Evolutionary conservation across 1,140 invertebrate genomes (phyloP), one percentile per base, ranked within the genome.

Genomic region (Dendroctonus ponderosae): DNA sequence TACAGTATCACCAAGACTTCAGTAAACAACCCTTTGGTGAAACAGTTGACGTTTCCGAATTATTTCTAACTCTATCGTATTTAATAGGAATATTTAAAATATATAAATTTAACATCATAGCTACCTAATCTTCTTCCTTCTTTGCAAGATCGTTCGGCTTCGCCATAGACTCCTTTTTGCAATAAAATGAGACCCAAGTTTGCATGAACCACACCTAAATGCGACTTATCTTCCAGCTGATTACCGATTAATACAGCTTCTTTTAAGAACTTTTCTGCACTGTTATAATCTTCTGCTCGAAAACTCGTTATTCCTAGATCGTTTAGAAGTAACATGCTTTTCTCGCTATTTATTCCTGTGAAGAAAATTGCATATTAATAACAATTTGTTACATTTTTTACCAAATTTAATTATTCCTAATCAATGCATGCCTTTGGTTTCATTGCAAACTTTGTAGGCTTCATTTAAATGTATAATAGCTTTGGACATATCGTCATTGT

Each of bases 161-260:
- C 84, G 9, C 84, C 77, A 43, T 87, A 76, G 53, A 93, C 75
- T 37, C 85, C 85, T 76, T 88, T 87, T 73, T 89, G 85, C 8
- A 96, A 74, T 73, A 89, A 91, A 57, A 91, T 82, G 66, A 90
- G 85, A 11, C 93, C 94, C 64, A 96, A 79, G 81, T 96, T 97
- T 14, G 92, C 86, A 79, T 92, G 86, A 67, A 94, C 84, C 2
- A 86, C 80, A 7, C 90, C 87, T 65, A 93, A 80, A 59, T 91
- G 85, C 49, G 80, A 74, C 73, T 87, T 85, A 38, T 91, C 85
- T 12, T 82, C 80, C 11, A 90, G 75, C 70, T 80, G 79, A 74
- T 82, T 82, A 6, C 88, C 91, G 66, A 90, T 77, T 70, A 85
- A 77, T 56, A 90, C 82, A 5, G 92, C 93, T 79, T 88, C 79